Evolutionary conservation across 2,888 invertebrate genomes (phyloP).

Genomic region (Diarsia rubi): DNA sequence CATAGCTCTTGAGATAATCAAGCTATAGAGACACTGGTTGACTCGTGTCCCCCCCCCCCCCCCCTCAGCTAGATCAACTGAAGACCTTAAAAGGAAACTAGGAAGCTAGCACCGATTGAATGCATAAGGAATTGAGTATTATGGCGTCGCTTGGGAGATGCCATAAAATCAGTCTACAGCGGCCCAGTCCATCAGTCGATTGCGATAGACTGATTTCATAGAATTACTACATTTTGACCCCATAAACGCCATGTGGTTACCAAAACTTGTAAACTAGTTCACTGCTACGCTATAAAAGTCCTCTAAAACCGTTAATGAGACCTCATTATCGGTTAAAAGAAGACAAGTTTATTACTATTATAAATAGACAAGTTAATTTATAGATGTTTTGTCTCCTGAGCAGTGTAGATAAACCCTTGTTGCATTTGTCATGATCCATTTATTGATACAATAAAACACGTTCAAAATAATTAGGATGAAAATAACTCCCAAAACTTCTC

Average conservation of each 20-base stretch:
- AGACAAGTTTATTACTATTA: constrained; percentile 82
- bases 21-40: neutral
- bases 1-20: neutral
- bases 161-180: neutral
- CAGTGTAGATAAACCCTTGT: constrained; percentile 74
- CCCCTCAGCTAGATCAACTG: no score
- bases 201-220: neutral
- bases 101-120: neutral
- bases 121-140: neutral
- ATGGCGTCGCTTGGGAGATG: neutral
- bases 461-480: constrained; percentile 54
- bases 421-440: constrained; percentile 77
- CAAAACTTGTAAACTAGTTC: constrained; percentile 63
- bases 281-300: constrained; percentile 71
- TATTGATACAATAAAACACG: constrained; percentile 76
- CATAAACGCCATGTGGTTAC: constrained; percentile 38
- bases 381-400: constrained; percentile 79
- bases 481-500: constrained; percentile 27
- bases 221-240: constrained; percentile 4
- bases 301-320: constrained; percentile 78
- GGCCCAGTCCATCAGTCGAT: neutral
- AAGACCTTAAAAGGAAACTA: neutral
- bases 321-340: constrained; percentile 81
- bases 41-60: neutral
- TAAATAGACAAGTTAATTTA: constrained; percentile 83